Evolutionary conservation across 2,888 invertebrate species (phyloP).

Genomic region (Ectemnius cavifrons): DNA sequence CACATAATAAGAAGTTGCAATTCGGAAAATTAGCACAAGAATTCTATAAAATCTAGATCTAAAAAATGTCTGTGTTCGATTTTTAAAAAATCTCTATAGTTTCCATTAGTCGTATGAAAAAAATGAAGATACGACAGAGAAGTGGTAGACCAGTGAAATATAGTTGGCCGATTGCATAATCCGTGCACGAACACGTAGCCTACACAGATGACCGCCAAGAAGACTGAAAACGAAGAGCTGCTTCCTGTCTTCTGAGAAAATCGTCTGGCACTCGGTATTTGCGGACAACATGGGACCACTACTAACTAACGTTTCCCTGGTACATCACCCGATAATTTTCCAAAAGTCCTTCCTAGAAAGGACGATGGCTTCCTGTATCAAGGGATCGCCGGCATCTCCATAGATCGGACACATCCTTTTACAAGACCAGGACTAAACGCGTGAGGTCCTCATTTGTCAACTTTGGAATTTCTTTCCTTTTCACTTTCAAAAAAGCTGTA

Average conservation of each 20-base stretch:
- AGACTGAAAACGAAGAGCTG: slow-evolving; percentile 60
- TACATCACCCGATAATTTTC: slow-evolving; percentile 12
- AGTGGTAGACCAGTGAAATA: neutral
- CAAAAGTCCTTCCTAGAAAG: slow-evolving; percentile 23
- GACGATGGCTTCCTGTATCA: slow-evolving; percentile 13
- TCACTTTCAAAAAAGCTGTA: no score
- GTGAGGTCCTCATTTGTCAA: no score
- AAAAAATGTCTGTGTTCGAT: no score
- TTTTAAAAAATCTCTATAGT: no score
- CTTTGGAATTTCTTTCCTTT: no score
- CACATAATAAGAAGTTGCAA: no score
- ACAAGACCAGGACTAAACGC: neutral
- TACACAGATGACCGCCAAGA: slow-evolving; percentile 62
- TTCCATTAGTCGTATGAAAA: no score
- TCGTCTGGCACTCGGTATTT: slow-evolving; percentile 61
- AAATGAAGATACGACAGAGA: neutral
- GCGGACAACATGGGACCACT: slow-evolving; percentile 38
- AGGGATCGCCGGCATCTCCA: neutral
- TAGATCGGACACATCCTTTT: slow-evolving; percentile 1
- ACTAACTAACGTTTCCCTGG: slow-evolving; percentile 14
- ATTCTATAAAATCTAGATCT: no score
- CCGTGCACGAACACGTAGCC: slow-evolving; percentile 35
- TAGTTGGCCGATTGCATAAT: slow-evolving; percentile 39
- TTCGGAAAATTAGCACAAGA: no score
- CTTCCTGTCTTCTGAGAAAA: slow-evolving; percentile 68